A percentile compares a stretch with the other conserved stretches of the same genome.
These are phyloP conservation scores for Dreissena rostriformis DNA, from an alignment of 1,140 invertebrate species.

Conservation along the genomic window DNA sequence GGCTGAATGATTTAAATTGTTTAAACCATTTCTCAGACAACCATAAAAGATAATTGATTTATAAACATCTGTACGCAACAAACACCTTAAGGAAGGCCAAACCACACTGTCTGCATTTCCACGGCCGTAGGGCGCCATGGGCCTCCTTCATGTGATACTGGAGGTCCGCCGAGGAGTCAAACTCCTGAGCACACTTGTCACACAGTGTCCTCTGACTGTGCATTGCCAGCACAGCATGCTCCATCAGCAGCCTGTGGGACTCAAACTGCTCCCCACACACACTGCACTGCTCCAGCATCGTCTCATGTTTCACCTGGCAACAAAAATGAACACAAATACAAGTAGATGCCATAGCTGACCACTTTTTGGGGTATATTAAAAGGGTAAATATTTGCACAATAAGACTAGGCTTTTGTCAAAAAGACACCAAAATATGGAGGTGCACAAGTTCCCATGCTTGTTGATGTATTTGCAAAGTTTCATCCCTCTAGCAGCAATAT, in stretches of 20 bases:
- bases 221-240: neutral
- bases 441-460: no score
- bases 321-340: no score
- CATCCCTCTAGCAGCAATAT: no score
- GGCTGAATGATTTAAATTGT: no score
- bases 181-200: constrained; percentile 70
- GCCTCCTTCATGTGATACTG: constrained; percentile 78
- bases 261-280: constrained; percentile 63
- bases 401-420: constrained; percentile 24
- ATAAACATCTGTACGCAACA: constrained; percentile 75
- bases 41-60: constrained; percentile 62
- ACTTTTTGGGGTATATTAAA: no score
- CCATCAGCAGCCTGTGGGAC: neutral
- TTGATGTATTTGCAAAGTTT: no score
- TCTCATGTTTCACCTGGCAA: constrained; percentile 59
- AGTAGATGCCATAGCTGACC: no score
- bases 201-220: constrained; percentile 32
- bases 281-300: constrained; percentile 54
- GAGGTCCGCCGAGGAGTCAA: constrained; percentile 78
- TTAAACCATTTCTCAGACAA: no score
- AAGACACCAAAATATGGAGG: no score
- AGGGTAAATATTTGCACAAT: no score
- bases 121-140: constrained; percentile 83
- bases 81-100: constrained; percentile 80
- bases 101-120: constrained; percentile 84